Base-by-base conservation (phyloP, 1,140 invertebrate species). In the Chelonus insularis region DNA sequence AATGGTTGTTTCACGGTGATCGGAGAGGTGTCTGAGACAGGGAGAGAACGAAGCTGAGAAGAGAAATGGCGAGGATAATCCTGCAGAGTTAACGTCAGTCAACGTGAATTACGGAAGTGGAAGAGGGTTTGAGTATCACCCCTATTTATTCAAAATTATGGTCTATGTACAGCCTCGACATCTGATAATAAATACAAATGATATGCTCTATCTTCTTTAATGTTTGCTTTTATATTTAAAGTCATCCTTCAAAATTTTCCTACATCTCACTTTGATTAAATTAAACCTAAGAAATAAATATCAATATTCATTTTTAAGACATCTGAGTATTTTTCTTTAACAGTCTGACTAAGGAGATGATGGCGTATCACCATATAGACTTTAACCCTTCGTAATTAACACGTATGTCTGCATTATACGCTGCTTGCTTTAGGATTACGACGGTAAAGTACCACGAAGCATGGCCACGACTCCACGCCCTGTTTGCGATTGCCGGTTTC, bases 341-440 rank as follows among this genome's bases (percentile, higher is more conserved):
- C n/a, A n/a, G 25, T 7, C 7, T 29, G 25, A 29, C 25, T 29
- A 29, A 29, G 25, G 7, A 29, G 25, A 29, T 29, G 25, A 29
- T 29, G 25, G 7, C 25, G 25, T 29, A 29, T 29, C 25, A 29
- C 3, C 25, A 29, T 29, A 29, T 29, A 29, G 25, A 29, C 25
- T 29, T 39, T 39, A 39, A 39, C 16, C 18, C 16, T 4, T 14
- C 8, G 20, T 39, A 55, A 29, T 55, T 37, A 55, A 12, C 52
- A 55, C 52, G 52, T 73, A 72, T 71, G 69, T 72, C 72, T 73
- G 72, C 69, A 73, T 74, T 73, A 74, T 74, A 65, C 64, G 57
- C 60, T 71, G 72, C 72, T 74, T 74, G 71, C 66, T 50, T 60
- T 63, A 55, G 72, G 68, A 74, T 74, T 74, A 74, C 72, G 70